Conservation (phyloP, 1,140 invertebrate species). For the Platorchestia sp. region DNA sequence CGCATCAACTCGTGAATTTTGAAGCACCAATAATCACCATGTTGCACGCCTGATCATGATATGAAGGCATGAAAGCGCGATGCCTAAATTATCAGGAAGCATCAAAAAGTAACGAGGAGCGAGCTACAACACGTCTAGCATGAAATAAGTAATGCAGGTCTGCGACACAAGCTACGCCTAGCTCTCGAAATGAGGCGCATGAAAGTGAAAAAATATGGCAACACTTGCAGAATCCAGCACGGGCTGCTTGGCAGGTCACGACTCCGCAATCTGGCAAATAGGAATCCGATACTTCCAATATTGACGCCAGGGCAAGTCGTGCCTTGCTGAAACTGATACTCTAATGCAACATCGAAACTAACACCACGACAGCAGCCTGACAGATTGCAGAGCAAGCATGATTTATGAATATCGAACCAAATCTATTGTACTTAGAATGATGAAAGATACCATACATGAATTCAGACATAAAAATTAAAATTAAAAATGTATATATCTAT, state of each 20-base stretch:
- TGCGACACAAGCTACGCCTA: background rate
- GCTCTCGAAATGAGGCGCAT: background rate
- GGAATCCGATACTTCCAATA: slow-evolving; percentile 47
- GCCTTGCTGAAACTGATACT: background rate
- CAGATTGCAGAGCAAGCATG: background rate
- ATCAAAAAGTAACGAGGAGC: background rate
- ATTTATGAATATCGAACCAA: background rate
- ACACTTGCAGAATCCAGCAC: background rate
- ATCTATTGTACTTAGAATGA: background rate
- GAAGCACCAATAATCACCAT: background rate
- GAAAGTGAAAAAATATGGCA: background rate
- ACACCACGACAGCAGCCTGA: background rate
- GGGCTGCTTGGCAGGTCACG: background rate
- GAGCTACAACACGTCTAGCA: background rate
- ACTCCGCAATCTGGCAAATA: slow-evolving; percentile 16
- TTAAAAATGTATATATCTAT: background rate
- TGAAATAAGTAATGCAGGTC: background rate
- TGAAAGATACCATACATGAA: background rate
- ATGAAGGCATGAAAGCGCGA: background rate
- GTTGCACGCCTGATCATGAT: background rate
- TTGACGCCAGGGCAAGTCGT: background rate
- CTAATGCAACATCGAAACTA: background rate
- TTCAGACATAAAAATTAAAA: background rate
- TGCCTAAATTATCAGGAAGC: background rate
- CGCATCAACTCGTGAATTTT: background rate